A percentile compares a stretch with the other conserved stretches of the same genome.
Evolutionary conservation across 2,888 invertebrate species (phyloP).

Genomic region (Tachina grossa): DNA sequence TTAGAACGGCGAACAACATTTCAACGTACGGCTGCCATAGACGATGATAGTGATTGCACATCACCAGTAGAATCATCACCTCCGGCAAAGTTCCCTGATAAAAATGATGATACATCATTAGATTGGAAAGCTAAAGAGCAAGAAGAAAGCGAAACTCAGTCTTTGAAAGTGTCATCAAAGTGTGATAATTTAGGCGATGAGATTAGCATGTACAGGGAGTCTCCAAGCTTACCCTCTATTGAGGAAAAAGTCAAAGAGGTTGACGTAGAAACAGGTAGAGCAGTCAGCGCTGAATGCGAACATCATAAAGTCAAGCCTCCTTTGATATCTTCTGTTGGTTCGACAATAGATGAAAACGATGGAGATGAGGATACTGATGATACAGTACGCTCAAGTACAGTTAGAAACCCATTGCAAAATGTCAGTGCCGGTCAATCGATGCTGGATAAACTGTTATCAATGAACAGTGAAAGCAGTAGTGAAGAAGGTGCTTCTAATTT

Average conservation of each 20-base stretch:
- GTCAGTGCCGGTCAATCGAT: constrained; percentile 77
- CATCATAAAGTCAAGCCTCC: constrained; percentile 58
- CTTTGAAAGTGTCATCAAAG: not conserved
- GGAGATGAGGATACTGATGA: constrained; percentile 81
- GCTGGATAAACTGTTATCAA: constrained; percentile 80
- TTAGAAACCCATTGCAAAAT: constrained; percentile 68
- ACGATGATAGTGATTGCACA: constrained; percentile 76
- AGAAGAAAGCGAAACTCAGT: constrained; percentile 10
- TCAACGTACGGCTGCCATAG: constrained; percentile 77
- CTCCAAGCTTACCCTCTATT: constrained; percentile 46
- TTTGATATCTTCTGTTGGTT: constrained; percentile 58
- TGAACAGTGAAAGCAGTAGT: constrained; percentile 81
- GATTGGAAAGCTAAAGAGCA: constrained; percentile 55
- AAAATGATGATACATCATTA: constrained; percentile 19
- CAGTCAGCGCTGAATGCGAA: constrained; percentile 29
- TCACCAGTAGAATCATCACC: constrained; percentile 69
- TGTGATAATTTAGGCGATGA: not conserved
- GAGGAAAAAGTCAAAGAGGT: constrained; percentile 52
- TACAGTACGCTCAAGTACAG: constrained; percentile 77
- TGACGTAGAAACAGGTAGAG: not conserved
- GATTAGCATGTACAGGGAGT: constrained; percentile 18
- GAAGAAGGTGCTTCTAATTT: constrained; percentile 79
- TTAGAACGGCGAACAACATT: constrained; percentile 78
- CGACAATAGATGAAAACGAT: constrained; percentile 76
- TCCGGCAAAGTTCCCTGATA: constrained; percentile 46